Percentiles rank a stretch among this genome's conserved stretches.
These are phyloP conservation scores for Spisula solida DNA, from an alignment of 2,888 invertebrate species.

Conservation along the genomic window DNA sequence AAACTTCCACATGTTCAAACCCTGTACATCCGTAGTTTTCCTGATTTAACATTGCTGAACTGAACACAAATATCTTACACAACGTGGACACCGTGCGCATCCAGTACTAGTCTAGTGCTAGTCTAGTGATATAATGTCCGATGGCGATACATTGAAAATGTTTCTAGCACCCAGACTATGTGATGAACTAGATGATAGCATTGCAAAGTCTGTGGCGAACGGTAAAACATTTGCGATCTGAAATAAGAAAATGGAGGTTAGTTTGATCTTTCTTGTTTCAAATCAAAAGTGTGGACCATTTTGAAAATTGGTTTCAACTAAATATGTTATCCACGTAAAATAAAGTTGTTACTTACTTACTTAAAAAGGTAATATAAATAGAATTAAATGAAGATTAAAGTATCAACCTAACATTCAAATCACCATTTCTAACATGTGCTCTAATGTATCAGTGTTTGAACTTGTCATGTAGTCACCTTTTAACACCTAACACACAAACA, in stretches of 20 bases:
- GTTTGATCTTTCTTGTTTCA: neutral
- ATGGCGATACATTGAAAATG: constrained; percentile 61
- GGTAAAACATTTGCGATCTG: constrained; percentile 62
- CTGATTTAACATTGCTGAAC: constrained; percentile 8
- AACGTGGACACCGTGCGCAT: no score
- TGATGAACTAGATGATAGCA: constrained; percentile 19
- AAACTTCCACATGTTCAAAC: neutral
- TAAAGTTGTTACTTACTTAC: no score
- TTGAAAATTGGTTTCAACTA: no score
- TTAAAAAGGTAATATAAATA: no score
- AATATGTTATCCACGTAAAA: no score
- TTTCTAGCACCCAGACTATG: constrained; percentile 25
- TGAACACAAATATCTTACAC: neutral
- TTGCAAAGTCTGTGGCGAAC: constrained; percentile 58
- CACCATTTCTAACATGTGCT: no score
- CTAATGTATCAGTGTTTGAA: no score
- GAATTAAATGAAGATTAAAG: no score
- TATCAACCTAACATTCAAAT: no score
- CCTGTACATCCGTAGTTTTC: neutral
- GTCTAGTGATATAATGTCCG: constrained; percentile 68
- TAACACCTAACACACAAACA: no score
- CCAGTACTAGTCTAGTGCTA: neutral
- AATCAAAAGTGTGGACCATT: no score
- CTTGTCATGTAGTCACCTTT: no score
- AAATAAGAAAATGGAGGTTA: constrained; percentile 29